Conservation (phyloP, 2,797 vertebrate genomes). For the Anguilla obscura region DNA sequence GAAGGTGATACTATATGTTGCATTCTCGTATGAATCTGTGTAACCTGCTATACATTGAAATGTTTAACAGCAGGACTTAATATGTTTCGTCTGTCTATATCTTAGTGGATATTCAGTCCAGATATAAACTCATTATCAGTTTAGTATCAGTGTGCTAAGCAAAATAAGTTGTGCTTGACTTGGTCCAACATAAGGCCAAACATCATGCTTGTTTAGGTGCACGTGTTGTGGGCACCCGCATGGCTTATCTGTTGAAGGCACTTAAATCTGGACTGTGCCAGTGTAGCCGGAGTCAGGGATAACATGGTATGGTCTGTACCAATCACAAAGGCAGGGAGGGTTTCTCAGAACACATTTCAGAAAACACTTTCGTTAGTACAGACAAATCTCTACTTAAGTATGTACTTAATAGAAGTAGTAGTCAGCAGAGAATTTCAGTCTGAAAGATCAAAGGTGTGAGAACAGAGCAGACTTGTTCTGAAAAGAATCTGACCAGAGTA, state of each 20-base stretch:
- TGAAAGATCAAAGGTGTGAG: neutral
- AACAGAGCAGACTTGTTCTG: neutral
- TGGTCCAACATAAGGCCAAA: neutral
- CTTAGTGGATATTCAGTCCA: neutral
- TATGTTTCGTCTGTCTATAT: neutral
- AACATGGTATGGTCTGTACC: neutral
- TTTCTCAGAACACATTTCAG: neutral
- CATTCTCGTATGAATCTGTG: neutral
- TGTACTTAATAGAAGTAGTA: neutral
- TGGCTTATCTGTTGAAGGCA: neutral
- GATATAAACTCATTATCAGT: neutral
- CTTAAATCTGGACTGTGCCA: neutral
- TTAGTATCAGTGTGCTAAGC: too few species aligned
- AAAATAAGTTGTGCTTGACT: too few species aligned
- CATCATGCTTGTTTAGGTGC: neutral
- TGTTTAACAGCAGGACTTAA: neutral
- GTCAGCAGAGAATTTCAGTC: neutral
- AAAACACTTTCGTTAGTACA: neutral
- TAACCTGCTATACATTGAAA: neutral
- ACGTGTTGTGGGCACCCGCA: neutral
- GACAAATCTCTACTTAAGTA: neutral
- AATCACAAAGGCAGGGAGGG: neutral
- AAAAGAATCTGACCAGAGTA: neutral
- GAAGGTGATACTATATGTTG: slow-evolving; percentile 61
- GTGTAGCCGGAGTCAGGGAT: neutral